Conservation (phyloP, 2,888 invertebrate genomes). For the Lordiphosa fenestrarum region DNA sequence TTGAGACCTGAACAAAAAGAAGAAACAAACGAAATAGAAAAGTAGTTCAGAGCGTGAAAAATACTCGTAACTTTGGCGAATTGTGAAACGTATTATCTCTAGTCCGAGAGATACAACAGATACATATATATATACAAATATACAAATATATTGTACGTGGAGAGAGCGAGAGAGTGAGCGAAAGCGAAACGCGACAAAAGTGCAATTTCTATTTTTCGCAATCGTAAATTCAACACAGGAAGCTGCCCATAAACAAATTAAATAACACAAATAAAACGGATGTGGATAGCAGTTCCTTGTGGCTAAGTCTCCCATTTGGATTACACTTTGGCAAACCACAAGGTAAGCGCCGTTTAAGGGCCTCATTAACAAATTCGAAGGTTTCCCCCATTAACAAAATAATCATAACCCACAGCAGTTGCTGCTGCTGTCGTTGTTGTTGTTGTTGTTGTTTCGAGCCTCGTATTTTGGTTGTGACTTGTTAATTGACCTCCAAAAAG, state of each 20-base stretch:
- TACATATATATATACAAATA: conserved; percentile 10
- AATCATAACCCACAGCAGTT: conserved; percentile 11
- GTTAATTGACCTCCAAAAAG: conserved; percentile 66
- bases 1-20: conserved; percentile 17
- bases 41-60: conserved; percentile 66
- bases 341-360: conserved; percentile 21
- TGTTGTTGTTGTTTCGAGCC: conserved; percentile 27
- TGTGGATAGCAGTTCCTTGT: conserved; percentile 18
- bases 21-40: conserved; percentile 43
- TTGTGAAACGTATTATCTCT: conserved; percentile 49
- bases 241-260: conserved; percentile 24
- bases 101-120: conserved; percentile 25
- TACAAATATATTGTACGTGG: not conserved
- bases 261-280: conserved; percentile 28
- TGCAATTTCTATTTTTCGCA: conserved; percentile 51
- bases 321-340: conserved; percentile 16
- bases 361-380: conserved; percentile 37
- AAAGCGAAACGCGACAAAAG: conserved; percentile 51
- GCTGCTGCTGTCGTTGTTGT: conserved; percentile 27
- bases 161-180: conserved; percentile 19
- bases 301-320: conserved; percentile 12
- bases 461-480: conserved; percentile 33
- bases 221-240: conserved; percentile 46
- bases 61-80: conserved; percentile 43
- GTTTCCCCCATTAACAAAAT: conserved; percentile 18